A percentile compares a stretch with the other conserved stretches of the same genome.
Evolutionary conservation across 2,113 vertebrate species (phyloP).

Genomic region (Xiphophorus maculatus): DNA sequence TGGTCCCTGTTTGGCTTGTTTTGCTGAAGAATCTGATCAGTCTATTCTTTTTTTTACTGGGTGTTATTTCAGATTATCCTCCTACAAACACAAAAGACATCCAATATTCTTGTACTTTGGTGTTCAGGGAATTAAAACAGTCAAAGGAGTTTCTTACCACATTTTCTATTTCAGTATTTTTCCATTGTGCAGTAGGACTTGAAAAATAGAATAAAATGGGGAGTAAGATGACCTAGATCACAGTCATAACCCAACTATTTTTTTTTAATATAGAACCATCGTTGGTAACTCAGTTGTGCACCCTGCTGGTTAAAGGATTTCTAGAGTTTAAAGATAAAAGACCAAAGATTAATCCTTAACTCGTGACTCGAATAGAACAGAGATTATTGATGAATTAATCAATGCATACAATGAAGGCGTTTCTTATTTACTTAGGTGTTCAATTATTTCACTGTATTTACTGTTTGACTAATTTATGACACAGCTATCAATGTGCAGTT

Average conservation of each 20-base stretch:
- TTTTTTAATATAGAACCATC: slow-evolving; percentile 20
- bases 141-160: slow-evolving; percentile 26
- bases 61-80: slow-evolving; percentile 9
- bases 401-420: slow-evolving; percentile 1
- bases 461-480: slow-evolving; percentile 20
- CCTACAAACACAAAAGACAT: background rate
- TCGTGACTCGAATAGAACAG: slow-evolving; percentile 2
- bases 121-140: slow-evolving; percentile 22
- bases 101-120: background rate
- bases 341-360: background rate
- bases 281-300: slow-evolving; percentile 46
- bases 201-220: slow-evolving; percentile 55
- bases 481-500: slow-evolving; percentile 4
- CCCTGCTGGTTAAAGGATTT: slow-evolving; percentile 46
- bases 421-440: slow-evolving; percentile 9
- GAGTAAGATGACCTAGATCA: slow-evolving; percentile 77
- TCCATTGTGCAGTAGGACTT: slow-evolving; percentile 38
- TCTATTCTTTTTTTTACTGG: background rate
- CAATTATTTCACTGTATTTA: slow-evolving; percentile 10
- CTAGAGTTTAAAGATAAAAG: slow-evolving; percentile 12
- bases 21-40: background rate
- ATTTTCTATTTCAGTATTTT: slow-evolving; percentile 49
- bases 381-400: slow-evolving; percentile 4
- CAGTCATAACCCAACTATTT: slow-evolving; percentile 67
- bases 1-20: background rate